Percentiles rank a stretch among this genome's conserved stretches.
These are phyloP conservation scores for Anastrepha ludens DNA, from an alignment of 1,140 invertebrate genomes.

Conservation along the genomic window DNA sequence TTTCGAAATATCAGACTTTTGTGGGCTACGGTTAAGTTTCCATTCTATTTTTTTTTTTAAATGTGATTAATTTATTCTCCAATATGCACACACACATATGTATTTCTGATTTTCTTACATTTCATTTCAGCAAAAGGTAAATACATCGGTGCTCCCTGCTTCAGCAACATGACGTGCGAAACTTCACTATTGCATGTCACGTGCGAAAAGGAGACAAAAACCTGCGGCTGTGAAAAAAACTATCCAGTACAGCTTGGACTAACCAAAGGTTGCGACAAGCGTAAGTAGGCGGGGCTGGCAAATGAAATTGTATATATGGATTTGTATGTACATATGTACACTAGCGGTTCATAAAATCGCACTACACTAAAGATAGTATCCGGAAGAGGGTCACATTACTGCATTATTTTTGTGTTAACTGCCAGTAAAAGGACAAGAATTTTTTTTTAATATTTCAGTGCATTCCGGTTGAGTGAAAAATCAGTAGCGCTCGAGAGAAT, in stretches of 20 bases:
- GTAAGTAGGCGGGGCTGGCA: slow-evolving; percentile 76
- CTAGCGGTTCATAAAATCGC: background rate
- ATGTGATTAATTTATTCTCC: no score
- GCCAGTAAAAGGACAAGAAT: no score
- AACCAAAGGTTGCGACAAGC: slow-evolving; percentile 86
- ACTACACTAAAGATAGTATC: no score
- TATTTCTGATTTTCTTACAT: background rate
- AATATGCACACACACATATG: no score
- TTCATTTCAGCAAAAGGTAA: slow-evolving; percentile 78
- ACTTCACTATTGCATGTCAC: slow-evolving; percentile 82
- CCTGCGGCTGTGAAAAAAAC: slow-evolving; percentile 85
- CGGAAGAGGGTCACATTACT: no score
- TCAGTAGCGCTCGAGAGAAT: no score
- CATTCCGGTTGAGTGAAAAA: no score
- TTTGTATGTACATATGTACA: background rate
- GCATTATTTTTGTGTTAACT: no score
- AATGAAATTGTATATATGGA: background rate
- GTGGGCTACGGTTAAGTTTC: no score
- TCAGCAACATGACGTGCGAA: slow-evolving; percentile 80
- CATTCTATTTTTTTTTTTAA: no score
- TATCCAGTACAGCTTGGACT: slow-evolving; percentile 85
- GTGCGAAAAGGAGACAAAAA: slow-evolving; percentile 81
- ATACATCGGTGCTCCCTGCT: slow-evolving; percentile 85
- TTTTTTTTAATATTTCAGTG: no score
- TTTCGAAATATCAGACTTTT: no score